Evolutionary conservation across 1,140 invertebrate genomes (phyloP).

Genomic region (Diabrotica undecimpunctata): DNA sequence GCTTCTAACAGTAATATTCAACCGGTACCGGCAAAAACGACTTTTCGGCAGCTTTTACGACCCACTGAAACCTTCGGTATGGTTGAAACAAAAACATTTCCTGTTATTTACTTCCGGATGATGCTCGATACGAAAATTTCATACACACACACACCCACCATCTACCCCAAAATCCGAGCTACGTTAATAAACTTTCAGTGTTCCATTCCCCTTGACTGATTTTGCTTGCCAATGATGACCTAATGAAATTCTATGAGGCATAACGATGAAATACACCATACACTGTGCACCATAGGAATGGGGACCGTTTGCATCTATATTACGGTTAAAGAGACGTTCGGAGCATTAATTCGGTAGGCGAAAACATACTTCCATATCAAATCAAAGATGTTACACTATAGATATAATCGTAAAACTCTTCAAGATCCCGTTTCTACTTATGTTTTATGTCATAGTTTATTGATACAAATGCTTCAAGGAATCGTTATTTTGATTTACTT

Average conservation of each 20-base stretch:
- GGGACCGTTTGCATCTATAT: slow-evolving; percentile 31
- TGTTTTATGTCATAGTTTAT: slow-evolving; percentile 8
- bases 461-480: not conserved
- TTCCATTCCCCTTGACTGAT: slow-evolving; percentile 33
- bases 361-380: slow-evolving; percentile 29
- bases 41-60: not conserved
- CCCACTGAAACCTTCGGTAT: slow-evolving; percentile 7
- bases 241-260: slow-evolving; percentile 42
- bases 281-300: slow-evolving; percentile 11
- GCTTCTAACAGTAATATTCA: not conserved
- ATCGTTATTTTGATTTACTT: slow-evolving; percentile 3
- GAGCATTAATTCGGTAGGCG: slow-evolving; percentile 25
- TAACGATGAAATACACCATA: slow-evolving; percentile 38
- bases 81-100: slow-evolving; percentile 2
- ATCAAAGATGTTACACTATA: slow-evolving; percentile 23
- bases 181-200: slow-evolving; percentile 30
- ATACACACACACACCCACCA: slow-evolving; percentile 9
- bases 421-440: slow-evolving; percentile 10
- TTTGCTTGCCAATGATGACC: slow-evolving; percentile 34
- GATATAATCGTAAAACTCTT: not conserved
- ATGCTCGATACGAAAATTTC: not conserved
- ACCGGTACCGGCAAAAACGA: slow-evolving; percentile 6
- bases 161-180: slow-evolving; percentile 7
- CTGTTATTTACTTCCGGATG: slow-evolving; percentile 2
- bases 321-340: slow-evolving; percentile 20